Percentiles rank a stretch among this genome's conserved stretches.
These are phyloP conservation scores for Amphipoea lucens DNA, from an alignment of 2,888 invertebrate species.

Conservation along the genomic window DNA sequence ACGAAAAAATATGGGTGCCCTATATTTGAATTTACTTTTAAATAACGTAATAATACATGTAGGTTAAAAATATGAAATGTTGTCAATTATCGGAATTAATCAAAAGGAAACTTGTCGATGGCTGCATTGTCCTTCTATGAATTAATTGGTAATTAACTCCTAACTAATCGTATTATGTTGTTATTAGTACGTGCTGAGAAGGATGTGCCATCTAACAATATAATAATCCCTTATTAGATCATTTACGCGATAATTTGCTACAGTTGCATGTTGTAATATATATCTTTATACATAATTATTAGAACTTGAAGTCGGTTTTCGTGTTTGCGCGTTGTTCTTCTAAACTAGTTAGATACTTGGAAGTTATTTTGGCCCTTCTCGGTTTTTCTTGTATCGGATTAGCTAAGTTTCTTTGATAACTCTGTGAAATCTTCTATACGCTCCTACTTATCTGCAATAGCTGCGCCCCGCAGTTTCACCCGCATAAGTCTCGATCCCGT, in stretches of 20 bases:
- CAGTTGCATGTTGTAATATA: background rate
- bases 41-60: too few relatives aligned
- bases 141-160: constrained; percentile 30
- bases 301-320: background rate
- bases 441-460: background rate
- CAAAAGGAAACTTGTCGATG: background rate
- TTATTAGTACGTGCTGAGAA: constrained; percentile 1
- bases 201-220: constrained; percentile 2
- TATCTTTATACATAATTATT: background rate
- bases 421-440: background rate
- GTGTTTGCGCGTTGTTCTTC: background rate
- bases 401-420: background rate
- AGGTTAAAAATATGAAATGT: too few relatives aligned
- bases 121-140: constrained; percentile 7
- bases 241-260: background rate
- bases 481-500: background rate
- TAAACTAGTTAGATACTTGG: background rate
- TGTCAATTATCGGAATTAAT: background rate
- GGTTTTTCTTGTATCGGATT: background rate
- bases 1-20: too few relatives aligned
- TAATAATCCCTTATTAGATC: constrained; percentile 17
- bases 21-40: too few relatives aligned
- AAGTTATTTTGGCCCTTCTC: background rate
- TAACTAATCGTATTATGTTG: constrained; percentile 34
- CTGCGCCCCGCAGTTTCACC: background rate